A percentile compares a stretch with the other conserved stretches of the same genome.
Conservation (phyloP, 1,140 invertebrate genomes). For the Papilio xuthus region DNA sequence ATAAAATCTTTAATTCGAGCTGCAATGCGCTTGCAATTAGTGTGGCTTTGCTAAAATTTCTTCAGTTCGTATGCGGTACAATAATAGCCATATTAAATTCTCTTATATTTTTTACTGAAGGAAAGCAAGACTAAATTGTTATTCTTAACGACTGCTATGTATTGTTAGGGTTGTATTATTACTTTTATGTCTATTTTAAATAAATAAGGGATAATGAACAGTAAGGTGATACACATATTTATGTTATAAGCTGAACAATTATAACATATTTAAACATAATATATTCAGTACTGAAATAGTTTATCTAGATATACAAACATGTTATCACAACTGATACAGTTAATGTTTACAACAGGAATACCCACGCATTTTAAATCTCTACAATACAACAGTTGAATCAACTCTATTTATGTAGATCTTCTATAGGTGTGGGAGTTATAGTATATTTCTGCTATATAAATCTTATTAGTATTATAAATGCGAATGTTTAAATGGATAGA, state of each 20-base stretch:
- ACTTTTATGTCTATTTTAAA: background rate
- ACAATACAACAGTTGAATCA: background rate
- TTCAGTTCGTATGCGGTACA: background rate
- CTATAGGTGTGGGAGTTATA: background rate
- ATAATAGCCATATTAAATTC: background rate
- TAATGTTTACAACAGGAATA: background rate
- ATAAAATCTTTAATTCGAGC: slow-evolving; percentile 31
- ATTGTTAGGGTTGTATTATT: background rate
- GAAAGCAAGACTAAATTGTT: background rate
- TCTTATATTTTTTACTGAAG: background rate
- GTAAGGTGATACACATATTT: too few relatives aligned
- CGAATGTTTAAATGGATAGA: too few relatives aligned
- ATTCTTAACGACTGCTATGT: background rate
- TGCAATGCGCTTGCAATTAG: slow-evolving; percentile 29
- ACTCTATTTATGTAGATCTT: background rate
- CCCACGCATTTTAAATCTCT: background rate
- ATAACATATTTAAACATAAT: background rate
- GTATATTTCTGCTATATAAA: slow-evolving; percentile 37
- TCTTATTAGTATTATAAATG: too few relatives aligned
- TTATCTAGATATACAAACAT: background rate
- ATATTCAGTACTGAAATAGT: background rate
- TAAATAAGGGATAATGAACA: background rate
- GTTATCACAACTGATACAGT: background rate
- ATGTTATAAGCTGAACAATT: too few relatives aligned
- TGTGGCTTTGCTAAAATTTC: slow-evolving; percentile 12